Evolutionary conservation across 2,888 invertebrate species (phyloP), one percentile per base, ranked within the genome.

Genomic region (Oxyteleia sp.): DNA sequence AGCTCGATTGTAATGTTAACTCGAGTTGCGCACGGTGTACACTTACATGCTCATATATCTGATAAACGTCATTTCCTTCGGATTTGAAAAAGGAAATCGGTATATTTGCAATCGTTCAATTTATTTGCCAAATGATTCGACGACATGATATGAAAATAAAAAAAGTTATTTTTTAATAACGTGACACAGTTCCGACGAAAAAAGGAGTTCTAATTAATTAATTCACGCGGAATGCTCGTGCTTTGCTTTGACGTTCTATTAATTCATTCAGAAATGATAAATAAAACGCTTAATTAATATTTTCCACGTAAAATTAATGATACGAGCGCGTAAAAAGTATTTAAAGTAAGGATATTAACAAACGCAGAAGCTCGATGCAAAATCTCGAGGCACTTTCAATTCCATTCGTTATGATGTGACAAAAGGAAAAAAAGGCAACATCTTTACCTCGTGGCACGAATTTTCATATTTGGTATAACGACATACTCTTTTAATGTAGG

Each of bases 1-100:
- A 57, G 75, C 82, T 78, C 78, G 79, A 80, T 45, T 78, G 82
- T 82, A 85, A 80, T 84, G 79, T 82, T 75, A 86, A 86, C 71
- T 63, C 59, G 72, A 72, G 71, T 83, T 79, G 57, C 68, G 41
- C 41, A 13, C 2, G 8, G 32, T 32, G 51, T 51, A 53, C 51
- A 23, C 41, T 41, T 41, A 53, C 16, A 53, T 49, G 26, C 13
- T 20, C 41, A 41, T 41, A 41, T 53, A 10, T 66, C 51, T 35
- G n/a, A 15, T 66, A 18, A 8, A 66, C 51, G 51, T 66, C 41
- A 66, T 66, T 66, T 66, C 51, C 66, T 66, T 66, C 41, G 26
- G 13, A 53, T 66, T 38, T 7, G 41, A 51, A 53, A 66, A 53
- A 51, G 53, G 51, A 53, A 68, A 68, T 68, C 55, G 45, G 55